Base-by-base conservation (phyloP, 2,888 invertebrate genomes). In the Eupsilia transversa region DNA sequence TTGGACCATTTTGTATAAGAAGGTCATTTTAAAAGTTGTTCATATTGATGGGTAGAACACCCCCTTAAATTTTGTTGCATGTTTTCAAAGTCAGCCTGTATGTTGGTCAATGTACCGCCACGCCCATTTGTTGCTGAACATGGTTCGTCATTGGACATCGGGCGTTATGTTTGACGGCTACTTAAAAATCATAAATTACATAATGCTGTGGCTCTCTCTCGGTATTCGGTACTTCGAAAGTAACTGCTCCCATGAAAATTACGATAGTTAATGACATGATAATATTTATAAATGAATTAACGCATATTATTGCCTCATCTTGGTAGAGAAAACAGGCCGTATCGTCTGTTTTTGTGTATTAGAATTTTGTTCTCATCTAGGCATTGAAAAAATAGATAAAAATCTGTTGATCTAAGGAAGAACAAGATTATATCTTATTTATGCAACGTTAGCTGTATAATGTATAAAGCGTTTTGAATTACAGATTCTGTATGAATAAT, bases 371-470 rank as follows among this genome's bases (percentile, higher is more conserved):
- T 46, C 2, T 70, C 12, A 70, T 46, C 17, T 46, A 59, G n/a
- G 14, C n/a, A 46, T 52, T 64, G n/a, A 63, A 43, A 52, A 30
- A 0, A 57, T 57, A n/a, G 49, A 63, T 72, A 60, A 20, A 20
- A 12, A 59, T 57, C 17, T 43, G 20, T 27, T 10, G 17, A 61
- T 27, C 38, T 20, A 73, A 79, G 57, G 73, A 63, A 69, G 30
- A 72, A 43, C n/a, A 56, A 57, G 49, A 59, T 78, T 14, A 30
- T 43, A 63, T 73, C 43, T 43, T 64, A 63, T 43, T 63, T 57
- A 59, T 6, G 35, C n/a, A 73, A 57, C 20, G 20, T 52, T 23
- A 14, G 9, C 41, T 12, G 7, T 1, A 20, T 57, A 27, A 3
- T 43, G 46, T 49, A 20, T n/a, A n/a, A n/a, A n/a, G n/a, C n/a